Evolutionary conservation across 2,888 invertebrate genomes (phyloP), one percentile per base, ranked within the genome.

Genomic region (Spodoptera littoralis): DNA sequence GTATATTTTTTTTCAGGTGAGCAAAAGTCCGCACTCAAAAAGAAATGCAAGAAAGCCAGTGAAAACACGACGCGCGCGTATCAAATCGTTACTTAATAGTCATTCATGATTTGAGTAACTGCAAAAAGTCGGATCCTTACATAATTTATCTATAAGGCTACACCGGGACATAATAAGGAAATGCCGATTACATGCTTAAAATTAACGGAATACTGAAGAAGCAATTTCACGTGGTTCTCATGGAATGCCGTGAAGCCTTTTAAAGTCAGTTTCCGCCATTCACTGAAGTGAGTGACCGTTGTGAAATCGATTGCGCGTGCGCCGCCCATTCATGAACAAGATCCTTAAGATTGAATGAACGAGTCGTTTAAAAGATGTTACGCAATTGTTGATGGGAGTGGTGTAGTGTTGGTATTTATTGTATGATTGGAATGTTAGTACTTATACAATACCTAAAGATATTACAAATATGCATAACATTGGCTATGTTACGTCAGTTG

Each of bases 91-190:
- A 47, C 24, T 47, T 8, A 12, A 22, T 44, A 13, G 30, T 62
- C 18, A 63, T 62, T 76, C 62, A 53, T 52, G 44, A 43, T 51
- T 49, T 48, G 41, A 61, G 27, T 24, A 18, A n/a, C 12, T 11
- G 8, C 13, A 47, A n/a, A 45, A 55, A 48, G 18, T 49, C 50
- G 50, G 6, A 49, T 45, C 52, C 64, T 66, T 65, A 60, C 41
- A 65, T 66, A 56, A 66, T 70, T 61, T 76, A 69, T 77, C 73
- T 73, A 70, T 62, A 69, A 60, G 71, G 74, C 70, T 63, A 77
- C 71, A 78, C 70, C 68, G 53, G 79, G 69, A 85, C 75, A 85
- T 89, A 88, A 88, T 85, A 88, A 90, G 91, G 89, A 90, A 89
- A 84, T 77, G 68, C 69, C 81, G 84, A 88, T 90, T 88, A 85